Evolutionary conservation across 2,888 invertebrate species (phyloP).

Genomic region (Agrenia bidenticulata): DNA sequence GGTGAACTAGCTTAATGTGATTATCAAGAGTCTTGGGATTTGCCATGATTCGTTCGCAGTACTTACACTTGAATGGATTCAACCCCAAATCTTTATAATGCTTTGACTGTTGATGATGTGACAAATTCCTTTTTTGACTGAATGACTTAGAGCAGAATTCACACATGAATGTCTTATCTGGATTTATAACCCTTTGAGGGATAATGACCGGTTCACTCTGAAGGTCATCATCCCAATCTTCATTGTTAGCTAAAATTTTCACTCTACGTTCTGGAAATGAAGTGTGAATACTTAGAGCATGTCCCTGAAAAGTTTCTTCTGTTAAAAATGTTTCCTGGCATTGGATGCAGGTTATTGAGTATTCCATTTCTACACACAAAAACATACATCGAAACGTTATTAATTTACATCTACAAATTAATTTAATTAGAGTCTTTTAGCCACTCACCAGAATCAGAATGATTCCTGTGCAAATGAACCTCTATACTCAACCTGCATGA

Average conservation of each 20-base stretch:
- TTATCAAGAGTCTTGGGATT: background rate
- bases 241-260: background rate
- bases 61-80: constrained; percentile 16
- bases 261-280: background rate
- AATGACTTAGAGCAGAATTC: constrained; percentile 29
- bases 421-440: too few relatives aligned
- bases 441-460: too few relatives aligned
- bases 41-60: constrained; percentile 13
- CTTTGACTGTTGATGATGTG: constrained; percentile 19
- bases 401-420: too few relatives aligned
- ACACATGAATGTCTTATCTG: constrained; percentile 7
- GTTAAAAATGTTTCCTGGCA: background rate
- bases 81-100: constrained; percentile 26
- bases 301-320: background rate
- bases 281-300: background rate
- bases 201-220: background rate
- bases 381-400: too few relatives aligned
- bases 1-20: constrained; percentile 3
- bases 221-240: background rate
- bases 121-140: background rate
- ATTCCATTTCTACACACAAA: too few relatives aligned
- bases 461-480: background rate
- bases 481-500: background rate
- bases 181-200: background rate
- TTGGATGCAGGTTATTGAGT: background rate